Base-by-base conservation (phyloP, 2,888 invertebrate genomes). In the Macaria liturata region DNA sequence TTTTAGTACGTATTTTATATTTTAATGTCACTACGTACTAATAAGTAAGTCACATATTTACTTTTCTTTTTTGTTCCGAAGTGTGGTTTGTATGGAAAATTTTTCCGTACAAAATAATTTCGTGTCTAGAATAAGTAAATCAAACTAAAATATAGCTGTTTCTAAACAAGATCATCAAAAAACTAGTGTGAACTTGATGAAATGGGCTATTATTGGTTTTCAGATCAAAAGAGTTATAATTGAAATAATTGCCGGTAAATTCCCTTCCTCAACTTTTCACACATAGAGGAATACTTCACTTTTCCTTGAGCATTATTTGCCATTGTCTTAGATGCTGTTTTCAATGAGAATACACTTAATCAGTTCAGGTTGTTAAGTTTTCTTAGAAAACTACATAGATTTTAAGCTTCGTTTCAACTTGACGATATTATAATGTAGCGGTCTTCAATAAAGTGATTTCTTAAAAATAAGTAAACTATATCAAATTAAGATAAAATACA, bases 231-330 rank as follows among this genome's bases (percentile, higher is more conserved):
- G 34, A 42, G 42, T 42, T 5, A 3, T 54, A 32, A 43, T 45
- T 49, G 44, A 45, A 8, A 30, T 49, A 49, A 45, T 43, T 54
- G 9, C 7, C 37, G 32, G 5, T 37, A 45, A 49, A 31, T 54
- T 54, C 9, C 9, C 45, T 54, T 37, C 48, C 44, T 54, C 48
- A 37, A 44, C 20, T 20, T 44, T n/a, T 54, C 47, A 54, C 46
- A 42, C 20, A 42, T 8, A 39, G 8, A 39, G 39, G 39, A 39
- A 7, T 5, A 39, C 8, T 7, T 39, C 39, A 39, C 5, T 7
- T 39, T 39, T 7, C 6, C 42, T 8, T 9, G 4, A 42, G 8
- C 4, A 9, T 9, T 8, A 42, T 42, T n/a, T n/a, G 42, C n/a
- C 9, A n/a, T 42, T 42, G 42, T 42, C 8, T 42, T 42, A 1